Conservation (phyloP, 2,113 vertebrate genomes). For the Cavia porcellus region DNA sequence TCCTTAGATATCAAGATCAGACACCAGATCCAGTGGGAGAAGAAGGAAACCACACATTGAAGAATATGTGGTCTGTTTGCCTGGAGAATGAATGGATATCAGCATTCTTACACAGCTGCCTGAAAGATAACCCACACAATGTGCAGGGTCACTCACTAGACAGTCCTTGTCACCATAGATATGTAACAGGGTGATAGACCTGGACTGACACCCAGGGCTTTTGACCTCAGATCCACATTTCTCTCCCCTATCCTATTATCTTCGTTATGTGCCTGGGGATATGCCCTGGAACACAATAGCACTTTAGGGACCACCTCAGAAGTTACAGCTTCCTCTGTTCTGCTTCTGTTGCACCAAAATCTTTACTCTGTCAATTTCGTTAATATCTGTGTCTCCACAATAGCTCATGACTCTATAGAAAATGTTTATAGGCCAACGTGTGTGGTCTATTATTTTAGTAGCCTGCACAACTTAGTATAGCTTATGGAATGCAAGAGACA, state of each 20-base stretch:
- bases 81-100: neutral
- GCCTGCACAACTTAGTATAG: neutral
- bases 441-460: slow-evolving; percentile 12
- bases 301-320: neutral
- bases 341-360: neutral
- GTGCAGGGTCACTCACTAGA: neutral
- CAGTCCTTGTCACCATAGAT: neutral
- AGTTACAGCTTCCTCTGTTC: neutral
- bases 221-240: neutral
- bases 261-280: neutral
- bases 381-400: neutral
- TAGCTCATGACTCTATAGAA: neutral
- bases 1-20: neutral
- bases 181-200: neutral
- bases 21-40: neutral
- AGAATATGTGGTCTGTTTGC: neutral
- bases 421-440: neutral
- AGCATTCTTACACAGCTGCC: neutral
- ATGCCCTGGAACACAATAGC: neutral
- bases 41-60: neutral
- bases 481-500: neutral
- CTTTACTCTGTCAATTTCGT: slow-evolving; percentile 12
- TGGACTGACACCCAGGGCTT: neutral
- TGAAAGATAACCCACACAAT: neutral
- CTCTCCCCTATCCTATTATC: neutral